These are phyloP conservation scores for Cerceris rybyensis DNA, from an alignment of 2,888 invertebrate species.

Conservation along the genomic window DNA sequence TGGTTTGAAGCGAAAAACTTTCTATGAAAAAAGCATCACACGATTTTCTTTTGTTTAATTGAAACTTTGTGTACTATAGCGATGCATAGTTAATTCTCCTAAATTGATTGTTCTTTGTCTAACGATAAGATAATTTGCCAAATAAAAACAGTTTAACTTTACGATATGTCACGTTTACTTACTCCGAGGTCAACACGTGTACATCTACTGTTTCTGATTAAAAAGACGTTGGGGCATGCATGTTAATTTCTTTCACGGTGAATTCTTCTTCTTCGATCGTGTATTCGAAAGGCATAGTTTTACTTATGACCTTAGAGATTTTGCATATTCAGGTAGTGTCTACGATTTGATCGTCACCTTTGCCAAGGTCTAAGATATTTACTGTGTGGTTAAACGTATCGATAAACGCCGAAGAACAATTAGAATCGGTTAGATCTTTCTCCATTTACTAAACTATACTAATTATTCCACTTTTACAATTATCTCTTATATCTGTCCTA, in stretches of 20 bases:
- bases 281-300: slow-evolving; percentile 44
- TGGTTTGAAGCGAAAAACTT: neutral
- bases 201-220: slow-evolving; percentile 16
- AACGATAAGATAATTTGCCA: neutral
- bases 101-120: neutral
- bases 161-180: slow-evolving; percentile 12
- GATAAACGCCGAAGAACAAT: no score
- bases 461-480: no score
- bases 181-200: slow-evolving; percentile 9
- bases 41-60: neutral
- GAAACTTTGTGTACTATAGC: neutral
- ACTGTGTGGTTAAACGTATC: no score
- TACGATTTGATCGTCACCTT: no score
- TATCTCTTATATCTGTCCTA: no score
- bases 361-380: no score
- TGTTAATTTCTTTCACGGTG: slow-evolving; percentile 36
- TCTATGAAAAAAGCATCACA: neutral
- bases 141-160: slow-evolving; percentile 15
- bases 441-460: no score
- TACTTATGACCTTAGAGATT: slow-evolving; percentile 34
- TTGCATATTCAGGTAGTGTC: neutral
- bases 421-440: no score
- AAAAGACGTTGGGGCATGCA: slow-evolving; percentile 23
- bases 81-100: neutral
- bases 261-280: slow-evolving; percentile 36